These are phyloP conservation scores for Falco columbarius DNA, from an alignment of 2,797 vertebrate genomes.

Conservation along the genomic window DNA sequence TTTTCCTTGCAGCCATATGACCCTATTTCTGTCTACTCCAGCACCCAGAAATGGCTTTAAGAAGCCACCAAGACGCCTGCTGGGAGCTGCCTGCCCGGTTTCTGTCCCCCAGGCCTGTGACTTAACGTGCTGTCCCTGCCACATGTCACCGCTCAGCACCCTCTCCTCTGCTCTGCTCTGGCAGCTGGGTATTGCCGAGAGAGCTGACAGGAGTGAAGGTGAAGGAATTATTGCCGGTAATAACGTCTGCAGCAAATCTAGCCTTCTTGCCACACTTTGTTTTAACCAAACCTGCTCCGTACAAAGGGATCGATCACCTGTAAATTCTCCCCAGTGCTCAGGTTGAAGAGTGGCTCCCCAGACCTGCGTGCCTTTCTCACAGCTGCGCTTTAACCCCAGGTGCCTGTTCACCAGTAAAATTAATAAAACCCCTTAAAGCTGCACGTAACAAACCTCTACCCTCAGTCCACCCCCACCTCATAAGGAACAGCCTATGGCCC, in stretches of 20 bases:
- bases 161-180: neutral
- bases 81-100: neutral
- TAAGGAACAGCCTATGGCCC: neutral
- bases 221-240: neutral
- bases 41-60: neutral
- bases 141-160: neutral
- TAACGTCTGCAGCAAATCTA: neutral
- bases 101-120: neutral
- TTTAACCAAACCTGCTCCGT: neutral
- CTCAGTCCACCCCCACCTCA: neutral
- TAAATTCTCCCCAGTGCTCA: neutral
- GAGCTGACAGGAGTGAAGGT: neutral
- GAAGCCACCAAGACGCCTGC: neutral
- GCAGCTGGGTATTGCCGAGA: neutral
- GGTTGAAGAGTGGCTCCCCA: neutral
- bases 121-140: neutral
- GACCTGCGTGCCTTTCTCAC: rapidly evolving
- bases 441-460: neutral
- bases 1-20: neutral
- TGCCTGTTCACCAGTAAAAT: neutral
- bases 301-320: neutral
- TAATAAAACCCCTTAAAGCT: neutral
- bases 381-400: rapidly evolving
- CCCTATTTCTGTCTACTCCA: neutral
- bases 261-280: neutral